Percentiles rank a stretch among this genome's conserved stretches.
Conservation (phyloP, 1,140 invertebrate species). For the Drosophila kikkawai region DNA sequence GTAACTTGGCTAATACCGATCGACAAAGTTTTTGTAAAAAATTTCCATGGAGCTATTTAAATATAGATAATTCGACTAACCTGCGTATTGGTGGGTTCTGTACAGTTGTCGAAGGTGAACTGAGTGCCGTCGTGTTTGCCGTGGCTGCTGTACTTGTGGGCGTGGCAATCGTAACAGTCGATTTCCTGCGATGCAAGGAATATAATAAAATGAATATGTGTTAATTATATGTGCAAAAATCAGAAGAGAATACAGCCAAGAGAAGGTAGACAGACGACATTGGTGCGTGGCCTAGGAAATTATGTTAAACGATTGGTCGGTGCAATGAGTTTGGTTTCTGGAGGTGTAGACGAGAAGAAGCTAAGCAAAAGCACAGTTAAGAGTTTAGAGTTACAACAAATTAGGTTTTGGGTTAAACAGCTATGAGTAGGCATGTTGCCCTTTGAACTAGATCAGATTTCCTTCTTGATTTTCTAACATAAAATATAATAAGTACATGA, state of each 20-base stretch:
- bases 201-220: conserved; percentile 7
- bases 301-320: conserved; percentile 59
- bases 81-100: conserved; percentile 80
- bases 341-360: conserved; percentile 47
- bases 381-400: conserved; percentile 45
- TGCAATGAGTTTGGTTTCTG: conserved; percentile 68
- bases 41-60: neutral
- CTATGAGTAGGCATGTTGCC: conserved; percentile 31
- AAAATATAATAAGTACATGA: neutral
- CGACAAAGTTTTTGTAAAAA: conserved; percentile 31
- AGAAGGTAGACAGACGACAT: conserved; percentile 68
- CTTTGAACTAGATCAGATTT: conserved; percentile 35
- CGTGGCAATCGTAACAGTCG: conserved; percentile 59
- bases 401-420: conserved; percentile 31
- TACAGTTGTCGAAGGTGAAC: conserved; percentile 68
- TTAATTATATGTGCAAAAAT: conserved; percentile 1
- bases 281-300: conserved; percentile 75
- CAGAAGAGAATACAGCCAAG: conserved; percentile 19
- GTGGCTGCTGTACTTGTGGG: conserved; percentile 59
- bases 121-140: conserved; percentile 62
- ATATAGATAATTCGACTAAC: conserved; percentile 37
- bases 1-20: conserved; percentile 68
- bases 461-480: neutral
- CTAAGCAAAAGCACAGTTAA: conserved; percentile 72
- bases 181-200: conserved; percentile 55